phyloP scores from a whole-genome alignment of 2,797 vertebrate species.

The Alauda arvensis region DNA sequence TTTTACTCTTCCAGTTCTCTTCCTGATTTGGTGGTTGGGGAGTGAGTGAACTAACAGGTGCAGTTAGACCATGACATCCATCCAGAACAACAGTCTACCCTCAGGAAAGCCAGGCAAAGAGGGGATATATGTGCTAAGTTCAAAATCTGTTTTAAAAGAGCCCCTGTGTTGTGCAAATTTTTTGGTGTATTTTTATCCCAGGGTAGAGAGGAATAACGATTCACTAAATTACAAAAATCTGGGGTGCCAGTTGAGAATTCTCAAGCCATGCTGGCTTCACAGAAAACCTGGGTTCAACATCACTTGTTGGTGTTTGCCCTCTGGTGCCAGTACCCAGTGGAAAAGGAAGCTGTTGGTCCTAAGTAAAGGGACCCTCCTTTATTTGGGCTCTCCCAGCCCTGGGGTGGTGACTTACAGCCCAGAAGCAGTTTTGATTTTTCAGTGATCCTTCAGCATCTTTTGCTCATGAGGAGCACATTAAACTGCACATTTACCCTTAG shows the following conservation, averaged over 20 bases:
- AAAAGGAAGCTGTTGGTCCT: not conserved
- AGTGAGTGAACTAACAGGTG: not conserved
- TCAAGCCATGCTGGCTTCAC: not conserved
- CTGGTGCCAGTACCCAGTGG: not conserved
- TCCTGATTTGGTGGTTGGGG: too few relatives aligned
- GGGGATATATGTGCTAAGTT: not conserved
- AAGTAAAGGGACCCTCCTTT: not conserved
- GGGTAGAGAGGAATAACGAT: not conserved
- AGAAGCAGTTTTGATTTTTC: not conserved
- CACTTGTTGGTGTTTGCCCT: not conserved
- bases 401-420: rapidly evolving
- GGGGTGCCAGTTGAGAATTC: not conserved
- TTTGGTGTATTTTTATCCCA: not conserved
- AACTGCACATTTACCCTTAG: not conserved
- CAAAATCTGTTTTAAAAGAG: not conserved
- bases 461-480: not conserved
- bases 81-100: not conserved
- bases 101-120: not conserved
- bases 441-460: not conserved
- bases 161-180: not conserved
- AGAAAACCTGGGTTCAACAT: not conserved
- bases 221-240: not conserved
- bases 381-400: not conserved
- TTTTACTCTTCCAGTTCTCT: not conserved
- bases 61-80: not conserved